phyloP scores from a whole-genome alignment of 1,140 invertebrate genomes.

The Piezodorus guildinii region DNA sequence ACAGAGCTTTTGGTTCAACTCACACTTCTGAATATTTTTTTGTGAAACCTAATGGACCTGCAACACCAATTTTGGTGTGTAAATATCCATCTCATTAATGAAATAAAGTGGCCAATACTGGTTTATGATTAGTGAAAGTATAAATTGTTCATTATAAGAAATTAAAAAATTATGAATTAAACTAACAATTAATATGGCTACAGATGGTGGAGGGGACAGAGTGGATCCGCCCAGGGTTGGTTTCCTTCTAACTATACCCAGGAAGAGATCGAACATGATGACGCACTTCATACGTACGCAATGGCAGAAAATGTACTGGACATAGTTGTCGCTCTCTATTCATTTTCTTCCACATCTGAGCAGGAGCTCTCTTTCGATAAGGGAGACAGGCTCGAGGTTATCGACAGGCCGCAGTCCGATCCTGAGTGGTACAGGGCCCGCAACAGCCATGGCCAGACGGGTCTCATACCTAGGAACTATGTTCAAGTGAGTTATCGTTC shows the following conservation, averaged over 20 bases:
- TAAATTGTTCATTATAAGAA: too few species aligned
- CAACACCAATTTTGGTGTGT: too few species aligned
- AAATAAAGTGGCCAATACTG: too few species aligned
- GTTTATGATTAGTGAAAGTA: too few species aligned
- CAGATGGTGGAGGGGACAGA: slow-evolving; percentile 95
- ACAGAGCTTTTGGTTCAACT: too few species aligned
- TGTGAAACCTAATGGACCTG: too few species aligned
- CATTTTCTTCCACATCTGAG: slow-evolving; percentile 88
- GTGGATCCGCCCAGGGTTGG: slow-evolving; percentile 70
- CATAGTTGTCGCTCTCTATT: slow-evolving; percentile 87
- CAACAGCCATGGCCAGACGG: slow-evolving; percentile 80
- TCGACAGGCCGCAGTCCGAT: slow-evolving; percentile 89
- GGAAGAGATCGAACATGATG: slow-evolving; percentile 70
- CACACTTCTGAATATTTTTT: too few species aligned
- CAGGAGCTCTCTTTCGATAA: slow-evolving; percentile 96
- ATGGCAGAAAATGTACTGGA: slow-evolving; percentile 88
- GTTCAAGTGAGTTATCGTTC: slow-evolving; percentile 48
- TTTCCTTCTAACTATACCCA: slow-evolving; percentile 98
- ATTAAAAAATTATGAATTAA: too few species aligned
- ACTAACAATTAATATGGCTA: too few species aligned
- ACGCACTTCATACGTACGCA: slow-evolving; percentile 77
- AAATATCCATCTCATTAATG: too few species aligned
- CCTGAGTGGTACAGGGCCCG: slow-evolving; percentile 95
- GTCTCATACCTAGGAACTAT: slow-evolving; percentile 94
- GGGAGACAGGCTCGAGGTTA: slow-evolving; percentile 84